Evolutionary conservation across 2,797 vertebrate species (phyloP).

Genomic region (Chiroxiphia lanceolata): DNA sequence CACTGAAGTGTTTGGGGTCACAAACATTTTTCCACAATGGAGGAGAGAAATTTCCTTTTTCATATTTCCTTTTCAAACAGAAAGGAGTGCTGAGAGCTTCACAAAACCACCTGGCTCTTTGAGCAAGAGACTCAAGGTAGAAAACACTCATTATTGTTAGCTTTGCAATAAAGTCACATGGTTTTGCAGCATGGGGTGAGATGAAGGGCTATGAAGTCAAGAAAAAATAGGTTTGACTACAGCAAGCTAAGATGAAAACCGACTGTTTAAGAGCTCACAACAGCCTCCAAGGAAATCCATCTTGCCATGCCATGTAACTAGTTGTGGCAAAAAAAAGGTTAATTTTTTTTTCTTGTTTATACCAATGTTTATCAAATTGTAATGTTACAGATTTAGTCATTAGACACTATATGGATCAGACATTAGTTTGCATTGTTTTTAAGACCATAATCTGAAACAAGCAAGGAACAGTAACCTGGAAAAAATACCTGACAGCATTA

Average conservation of each 20-base stretch:
- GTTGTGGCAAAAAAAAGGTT: background rate
- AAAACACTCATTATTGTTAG: background rate
- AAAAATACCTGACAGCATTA: constrained; percentile 10
- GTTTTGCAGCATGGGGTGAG: background rate
- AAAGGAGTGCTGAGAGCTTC: background rate
- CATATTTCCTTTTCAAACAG: background rate
- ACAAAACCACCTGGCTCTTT: background rate
- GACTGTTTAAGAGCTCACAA: background rate
- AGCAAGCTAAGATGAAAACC: background rate
- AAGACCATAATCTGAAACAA: background rate
- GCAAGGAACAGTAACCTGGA: background rate
- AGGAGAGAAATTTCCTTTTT: background rate
- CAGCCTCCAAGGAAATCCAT: background rate
- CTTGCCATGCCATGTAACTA: background rate
- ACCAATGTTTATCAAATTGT: background rate
- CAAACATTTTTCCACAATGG: background rate
- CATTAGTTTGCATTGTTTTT: background rate
- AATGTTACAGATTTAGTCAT: background rate
- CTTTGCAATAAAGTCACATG: background rate
- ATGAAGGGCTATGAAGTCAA: background rate
- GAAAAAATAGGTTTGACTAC: background rate
- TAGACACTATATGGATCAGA: background rate
- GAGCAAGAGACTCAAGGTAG: background rate
- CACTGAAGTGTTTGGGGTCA: background rate
- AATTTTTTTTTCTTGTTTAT: background rate